Evolutionary conservation across 2,113 vertebrate genomes (phyloP).

Genomic region (Passer domesticus): DNA sequence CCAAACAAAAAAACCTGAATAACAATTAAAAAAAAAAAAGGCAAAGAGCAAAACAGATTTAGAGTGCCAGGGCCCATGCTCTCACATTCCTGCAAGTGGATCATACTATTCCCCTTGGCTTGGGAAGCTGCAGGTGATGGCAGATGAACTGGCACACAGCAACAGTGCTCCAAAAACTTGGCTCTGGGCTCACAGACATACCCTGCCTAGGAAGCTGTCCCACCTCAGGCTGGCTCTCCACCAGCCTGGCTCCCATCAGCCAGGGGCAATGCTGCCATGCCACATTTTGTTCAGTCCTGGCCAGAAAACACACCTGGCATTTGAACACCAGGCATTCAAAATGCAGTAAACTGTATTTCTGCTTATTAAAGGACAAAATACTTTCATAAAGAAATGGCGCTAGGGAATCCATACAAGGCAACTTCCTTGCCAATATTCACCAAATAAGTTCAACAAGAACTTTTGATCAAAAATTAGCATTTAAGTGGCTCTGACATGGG

Average conservation of each 20-base stretch:
- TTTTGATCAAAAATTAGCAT: background rate
- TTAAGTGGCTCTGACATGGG: background rate
- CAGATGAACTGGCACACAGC: background rate
- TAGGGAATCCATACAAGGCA: background rate
- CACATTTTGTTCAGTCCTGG: background rate
- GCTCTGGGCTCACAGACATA: background rate
- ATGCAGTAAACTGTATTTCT: background rate
- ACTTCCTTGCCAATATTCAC: background rate
- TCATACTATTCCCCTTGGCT: background rate
- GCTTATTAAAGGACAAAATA: background rate
- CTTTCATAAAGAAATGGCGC: background rate
- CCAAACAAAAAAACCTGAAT: background rate
- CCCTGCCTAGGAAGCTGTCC: background rate
- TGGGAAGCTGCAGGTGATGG: background rate
- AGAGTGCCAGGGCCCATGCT: background rate
- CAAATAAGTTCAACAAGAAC: background rate
- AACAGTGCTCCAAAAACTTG: background rate
- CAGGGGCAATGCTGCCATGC: background rate
- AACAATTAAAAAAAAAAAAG: accelerated
- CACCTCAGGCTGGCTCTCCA: background rate
- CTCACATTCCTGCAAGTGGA: accelerated
- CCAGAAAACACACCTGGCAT: background rate
- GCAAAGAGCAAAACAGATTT: background rate
- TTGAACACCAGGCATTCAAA: background rate
- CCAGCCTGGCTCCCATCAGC: background rate